Evolutionary conservation across 2,113 vertebrate genomes (phyloP), one percentile per base, ranked within the genome.

Genomic region (Neoarius graeffei): DNA sequence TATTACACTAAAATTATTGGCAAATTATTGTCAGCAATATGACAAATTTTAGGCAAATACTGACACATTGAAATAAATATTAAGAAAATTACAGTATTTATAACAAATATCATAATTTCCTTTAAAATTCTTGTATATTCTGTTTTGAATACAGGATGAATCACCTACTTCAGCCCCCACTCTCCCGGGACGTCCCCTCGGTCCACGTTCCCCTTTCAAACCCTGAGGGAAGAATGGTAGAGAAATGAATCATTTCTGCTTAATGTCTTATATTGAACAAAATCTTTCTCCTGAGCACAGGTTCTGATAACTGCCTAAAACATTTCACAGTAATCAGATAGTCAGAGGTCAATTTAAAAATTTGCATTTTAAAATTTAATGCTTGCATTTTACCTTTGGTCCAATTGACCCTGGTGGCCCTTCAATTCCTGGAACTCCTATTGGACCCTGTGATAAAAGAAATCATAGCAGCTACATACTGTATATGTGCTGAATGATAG

Each of bases 171-270:
- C 79, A 19, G 90, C 59, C 0, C 94, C 95, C 15, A 30, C 71
- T 92, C 93, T 91, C 59, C 94, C 90, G 14, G 83, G 85, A n/a
- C 66, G 94, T 42, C 94, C 93, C 88, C 90, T 90, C 71, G 85
- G 88, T 0, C 95, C 94, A 17, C 48, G 64, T 11, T 95, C 92
- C 1, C 94, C 94, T 90, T 93, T 93, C 8, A 83, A 85, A 83
- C 94, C 96, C 94, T 96, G 62, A 66, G 81, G 91, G 35, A 76
- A 23, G 88, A 80, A n/a, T 20, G 50, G 14, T 6, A 62, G 56
- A 81, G 52, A 13, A 83, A 89, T 64, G 42, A 85, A 42, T 62
- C 4, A 66, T 69, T 66, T 35, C 69, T 62, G 50, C 64, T 42
- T 56, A 57, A 66, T 9, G 25, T 71, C 76, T 57, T 8, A 25